Percentiles rank a stretch among this genome's conserved stretches.
Evolutionary conservation across 1,140 invertebrate genomes (phyloP).

Genomic region (Drosophila takahashii): DNA sequence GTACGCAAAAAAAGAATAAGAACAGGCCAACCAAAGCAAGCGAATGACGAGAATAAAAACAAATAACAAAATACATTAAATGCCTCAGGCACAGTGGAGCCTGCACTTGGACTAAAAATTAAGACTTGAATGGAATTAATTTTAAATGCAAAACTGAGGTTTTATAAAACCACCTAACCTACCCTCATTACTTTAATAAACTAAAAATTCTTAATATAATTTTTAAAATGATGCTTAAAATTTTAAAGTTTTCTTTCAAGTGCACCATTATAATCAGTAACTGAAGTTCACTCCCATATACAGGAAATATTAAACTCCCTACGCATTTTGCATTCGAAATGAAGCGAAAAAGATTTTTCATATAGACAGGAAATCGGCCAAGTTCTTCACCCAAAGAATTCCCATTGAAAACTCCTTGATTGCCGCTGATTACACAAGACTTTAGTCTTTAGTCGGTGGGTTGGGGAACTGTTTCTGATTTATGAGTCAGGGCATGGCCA

Average conservation of each 20-base stretch:
- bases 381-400: slow-evolving; percentile 6
- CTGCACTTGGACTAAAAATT: background rate
- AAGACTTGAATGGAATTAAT: background rate
- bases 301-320: slow-evolving; percentile 1
- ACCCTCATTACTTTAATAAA: no score
- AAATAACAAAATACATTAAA: slow-evolving; percentile 17
- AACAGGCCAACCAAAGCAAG: slow-evolving; percentile 5
- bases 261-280: background rate
- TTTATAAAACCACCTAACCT: no score
- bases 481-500: slow-evolving; percentile 26
- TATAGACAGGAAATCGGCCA: slow-evolving; percentile 20
- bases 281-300: background rate
- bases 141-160: no score
- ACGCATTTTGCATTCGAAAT: slow-evolving; percentile 4
- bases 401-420: background rate
- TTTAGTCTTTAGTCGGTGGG: slow-evolving; percentile 2
- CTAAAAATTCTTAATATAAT: no score
- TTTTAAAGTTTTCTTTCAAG: background rate
- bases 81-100: slow-evolving; percentile 4
- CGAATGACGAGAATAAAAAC: slow-evolving; percentile 6
- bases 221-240: no score
- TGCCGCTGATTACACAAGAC: slow-evolving; percentile 1
- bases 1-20: slow-evolving; percentile 26
- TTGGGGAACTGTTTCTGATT: slow-evolving; percentile 27
- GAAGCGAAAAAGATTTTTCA: background rate